A percentile compares a stretch with the other conserved stretches of the same genome.
Evolutionary conservation across 1,140 invertebrate species (phyloP).

Genomic region (Brachionus asplanchnoidis): DNA sequence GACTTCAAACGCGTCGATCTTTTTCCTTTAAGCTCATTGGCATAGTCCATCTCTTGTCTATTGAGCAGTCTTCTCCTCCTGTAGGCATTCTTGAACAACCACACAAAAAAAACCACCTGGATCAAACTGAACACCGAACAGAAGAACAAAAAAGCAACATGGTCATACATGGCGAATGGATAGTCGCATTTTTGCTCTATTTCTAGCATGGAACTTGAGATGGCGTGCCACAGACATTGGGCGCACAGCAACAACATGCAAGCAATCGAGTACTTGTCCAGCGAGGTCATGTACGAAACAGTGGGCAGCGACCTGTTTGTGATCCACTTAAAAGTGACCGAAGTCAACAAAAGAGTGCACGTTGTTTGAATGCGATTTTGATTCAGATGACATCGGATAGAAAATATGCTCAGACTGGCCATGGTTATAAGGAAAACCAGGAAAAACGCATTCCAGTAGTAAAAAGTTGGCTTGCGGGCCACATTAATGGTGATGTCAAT

Average conservation of each 20-base stretch:
- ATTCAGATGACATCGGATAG: slow-evolving; percentile 41
- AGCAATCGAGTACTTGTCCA: slow-evolving; percentile 46
- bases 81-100: slow-evolving; percentile 6
- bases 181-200: slow-evolving; percentile 29
- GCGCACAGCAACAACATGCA: not conserved
- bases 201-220: not conserved
- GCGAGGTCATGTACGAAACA: slow-evolving; percentile 52
- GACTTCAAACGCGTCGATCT: slow-evolving; percentile 10
- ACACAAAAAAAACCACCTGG: not conserved
- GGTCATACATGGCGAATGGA: slow-evolving; percentile 20
- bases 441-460: slow-evolving; percentile 34
- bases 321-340: slow-evolving; percentile 52
- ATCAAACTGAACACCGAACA: not conserved
- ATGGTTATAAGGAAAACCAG: slow-evolving; percentile 10
- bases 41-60: not conserved
- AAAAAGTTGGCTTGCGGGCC: slow-evolving; percentile 9
- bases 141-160: not conserved
- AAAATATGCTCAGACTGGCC: slow-evolving; percentile 18
- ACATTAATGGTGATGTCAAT: slow-evolving; percentile 5
- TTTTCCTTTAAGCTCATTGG: slow-evolving; percentile 7
- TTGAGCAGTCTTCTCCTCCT: not conserved
- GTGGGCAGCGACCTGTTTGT: slow-evolving; percentile 51
- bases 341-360: slow-evolving; percentile 48
- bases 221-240: slow-evolving; percentile 15
- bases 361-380: slow-evolving; percentile 45